These are phyloP conservation scores for Anoura caudifer DNA, from an alignment of 2,113 vertebrate genomes.

Conservation along the genomic window DNA sequence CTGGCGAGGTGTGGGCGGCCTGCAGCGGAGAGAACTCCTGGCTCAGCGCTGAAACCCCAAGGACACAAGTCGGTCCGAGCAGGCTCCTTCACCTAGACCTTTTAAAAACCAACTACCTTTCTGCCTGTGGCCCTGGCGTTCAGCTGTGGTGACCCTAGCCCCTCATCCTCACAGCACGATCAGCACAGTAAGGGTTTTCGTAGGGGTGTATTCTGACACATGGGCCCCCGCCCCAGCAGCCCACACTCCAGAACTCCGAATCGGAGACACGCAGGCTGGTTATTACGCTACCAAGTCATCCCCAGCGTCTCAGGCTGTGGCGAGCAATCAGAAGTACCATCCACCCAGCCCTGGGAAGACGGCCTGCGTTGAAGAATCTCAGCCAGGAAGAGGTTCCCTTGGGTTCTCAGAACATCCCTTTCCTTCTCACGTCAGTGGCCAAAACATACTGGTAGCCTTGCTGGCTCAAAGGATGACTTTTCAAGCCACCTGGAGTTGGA, in stretches of 20 bases:
- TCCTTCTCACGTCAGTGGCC: constrained; percentile 6
- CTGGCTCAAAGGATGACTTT: not conserved
- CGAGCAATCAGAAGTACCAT: not conserved
- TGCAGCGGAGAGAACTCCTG: not conserved
- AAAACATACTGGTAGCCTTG: not conserved
- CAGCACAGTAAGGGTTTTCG: not conserved
- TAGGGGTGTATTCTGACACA: no score
- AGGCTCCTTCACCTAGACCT: not conserved
- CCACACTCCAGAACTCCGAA: not conserved
- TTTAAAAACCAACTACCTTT: not conserved
- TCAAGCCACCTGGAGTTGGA: constrained; percentile 57
- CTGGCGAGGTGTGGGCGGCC: not conserved
- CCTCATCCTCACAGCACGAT: not conserved
- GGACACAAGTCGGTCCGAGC: not conserved
- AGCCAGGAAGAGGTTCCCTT: constrained; percentile 39
- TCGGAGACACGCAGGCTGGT: not conserved
- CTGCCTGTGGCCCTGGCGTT: not conserved
- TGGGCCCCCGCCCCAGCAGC: not conserved
- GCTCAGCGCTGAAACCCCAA: not conserved
- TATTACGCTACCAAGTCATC: not conserved
- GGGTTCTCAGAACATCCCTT: constrained; percentile 49
- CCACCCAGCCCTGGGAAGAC: constrained; percentile 9
- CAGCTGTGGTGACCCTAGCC: not conserved
- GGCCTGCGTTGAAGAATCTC: not conserved
- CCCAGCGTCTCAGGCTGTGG: constrained; percentile 12